Evolutionary conservation across 2,888 invertebrate genomes (phyloP).

Genomic region (Cataglyphis albicans): DNA sequence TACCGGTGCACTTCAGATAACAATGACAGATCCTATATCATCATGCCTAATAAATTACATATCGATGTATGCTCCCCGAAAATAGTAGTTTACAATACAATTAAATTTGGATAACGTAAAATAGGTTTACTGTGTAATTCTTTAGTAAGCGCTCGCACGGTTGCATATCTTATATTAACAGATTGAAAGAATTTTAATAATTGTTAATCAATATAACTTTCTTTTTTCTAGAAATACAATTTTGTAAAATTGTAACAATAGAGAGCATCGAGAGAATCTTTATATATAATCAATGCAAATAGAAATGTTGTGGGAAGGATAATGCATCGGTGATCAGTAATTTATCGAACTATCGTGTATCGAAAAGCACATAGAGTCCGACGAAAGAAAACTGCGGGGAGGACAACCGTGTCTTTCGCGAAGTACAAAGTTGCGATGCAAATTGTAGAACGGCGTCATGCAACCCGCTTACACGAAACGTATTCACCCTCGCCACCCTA

Average conservation of each 20-base stretch:
- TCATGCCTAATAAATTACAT: constrained; percentile 20
- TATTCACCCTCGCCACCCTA: constrained; percentile 39
- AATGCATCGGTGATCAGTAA: constrained; percentile 1
- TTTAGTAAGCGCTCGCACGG: not conserved
- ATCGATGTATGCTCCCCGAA: not conserved
- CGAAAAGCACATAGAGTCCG: constrained; percentile 31
- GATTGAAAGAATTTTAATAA: not conserved
- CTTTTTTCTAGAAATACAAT: not conserved
- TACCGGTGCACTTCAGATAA: not conserved
- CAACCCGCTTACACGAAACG: constrained; percentile 45
- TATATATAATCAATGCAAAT: not conserved
- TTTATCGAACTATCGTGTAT: constrained; percentile 16
- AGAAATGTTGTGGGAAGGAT: not conserved
- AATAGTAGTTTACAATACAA: not conserved
- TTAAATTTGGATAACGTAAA: constrained; percentile 9
- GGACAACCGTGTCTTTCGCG: constrained; percentile 1
- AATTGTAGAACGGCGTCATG: constrained; percentile 45
- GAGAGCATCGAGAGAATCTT: not conserved
- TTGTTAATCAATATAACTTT: not conserved
- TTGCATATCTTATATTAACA: not conserved
- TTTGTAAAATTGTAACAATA: not conserved
- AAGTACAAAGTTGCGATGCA: constrained; percentile 34
- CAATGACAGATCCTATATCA: constrained; percentile 15
- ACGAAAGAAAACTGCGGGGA: constrained; percentile 7
- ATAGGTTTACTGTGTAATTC: not conserved